A percentile compares a stretch with the other conserved stretches of the same genome.
phyloP scores from a whole-genome alignment of 1,140 invertebrate genomes.

The Drosophila tsacasi region DNA sequence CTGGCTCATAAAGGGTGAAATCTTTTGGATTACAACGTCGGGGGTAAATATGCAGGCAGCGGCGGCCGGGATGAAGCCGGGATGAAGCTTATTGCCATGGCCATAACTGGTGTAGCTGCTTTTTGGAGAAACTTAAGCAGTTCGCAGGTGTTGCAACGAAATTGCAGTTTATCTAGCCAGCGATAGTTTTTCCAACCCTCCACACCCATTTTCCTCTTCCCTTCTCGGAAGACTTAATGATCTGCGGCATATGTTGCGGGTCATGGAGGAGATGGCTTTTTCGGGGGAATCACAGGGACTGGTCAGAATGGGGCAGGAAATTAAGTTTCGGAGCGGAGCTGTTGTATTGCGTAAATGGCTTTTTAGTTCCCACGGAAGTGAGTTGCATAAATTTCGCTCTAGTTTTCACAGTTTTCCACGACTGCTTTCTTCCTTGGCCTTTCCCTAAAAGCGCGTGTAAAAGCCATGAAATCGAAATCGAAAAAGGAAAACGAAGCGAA shows the following conservation, averaged over 20 bases:
- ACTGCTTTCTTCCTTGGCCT: constrained; percentile 7
- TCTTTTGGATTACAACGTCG: constrained; percentile 73
- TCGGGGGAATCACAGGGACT: not conserved
- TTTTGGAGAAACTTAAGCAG: constrained; percentile 74
- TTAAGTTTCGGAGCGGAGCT: constrained; percentile 71
- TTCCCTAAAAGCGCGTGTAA: constrained; percentile 72
- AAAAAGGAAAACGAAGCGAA: constrained; percentile 56
- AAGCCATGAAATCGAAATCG: constrained; percentile 80
- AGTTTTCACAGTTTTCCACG: constrained; percentile 23
- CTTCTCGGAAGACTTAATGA: constrained; percentile 61
- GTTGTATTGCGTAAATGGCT: constrained; percentile 82
- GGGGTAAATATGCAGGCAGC: constrained; percentile 54
- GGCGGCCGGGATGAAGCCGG: not conserved
- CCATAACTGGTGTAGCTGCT: constrained; percentile 68
- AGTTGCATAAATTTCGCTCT: constrained; percentile 74
- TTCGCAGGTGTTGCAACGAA: constrained; percentile 79
- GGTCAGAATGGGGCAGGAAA: constrained; percentile 64
- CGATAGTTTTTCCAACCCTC: constrained; percentile 29
- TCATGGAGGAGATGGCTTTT: constrained; percentile 41
- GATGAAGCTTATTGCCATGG: constrained; percentile 53
- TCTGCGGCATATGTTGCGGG: constrained; percentile 79
- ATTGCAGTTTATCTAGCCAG: constrained; percentile 79
- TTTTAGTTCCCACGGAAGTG: constrained; percentile 79
- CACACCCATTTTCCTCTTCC: constrained; percentile 1
- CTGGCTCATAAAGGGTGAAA: constrained; percentile 66